Conservation (phyloP, 1,140 invertebrate genomes). For the Achatina immaculata region DNA sequence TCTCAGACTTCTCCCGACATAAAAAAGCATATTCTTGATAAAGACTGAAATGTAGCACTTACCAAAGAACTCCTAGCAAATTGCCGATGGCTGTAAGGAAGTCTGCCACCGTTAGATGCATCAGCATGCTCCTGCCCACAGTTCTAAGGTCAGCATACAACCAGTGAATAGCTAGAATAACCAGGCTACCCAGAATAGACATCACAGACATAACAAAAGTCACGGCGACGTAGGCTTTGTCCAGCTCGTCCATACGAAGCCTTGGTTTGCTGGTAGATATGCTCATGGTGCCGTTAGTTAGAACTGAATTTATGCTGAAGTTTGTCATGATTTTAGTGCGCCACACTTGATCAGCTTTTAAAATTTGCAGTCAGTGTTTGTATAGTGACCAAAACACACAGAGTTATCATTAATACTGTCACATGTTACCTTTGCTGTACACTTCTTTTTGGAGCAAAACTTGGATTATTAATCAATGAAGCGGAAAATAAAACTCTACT, state of each 20-base stretch:
- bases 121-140: conserved; percentile 45
- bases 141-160: conserved; percentile 44
- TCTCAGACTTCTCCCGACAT: no score
- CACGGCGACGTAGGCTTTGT: conserved; percentile 43
- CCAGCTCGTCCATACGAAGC: conserved; percentile 24
- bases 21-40: no score
- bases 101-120: conserved; percentile 52
- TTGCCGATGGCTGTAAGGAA: conserved; percentile 54
- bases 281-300: neutral
- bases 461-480: no score
- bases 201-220: conserved; percentile 45
- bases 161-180: conserved; percentile 47
- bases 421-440: no score
- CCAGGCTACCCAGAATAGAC: conserved; percentile 49
- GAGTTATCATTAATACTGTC: no score
- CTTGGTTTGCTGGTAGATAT: neutral
- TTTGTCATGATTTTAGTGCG: no score
- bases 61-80: conserved; percentile 54
- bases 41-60: no score
- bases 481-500: no score
- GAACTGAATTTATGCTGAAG: neutral
- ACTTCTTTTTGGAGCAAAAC: no score
- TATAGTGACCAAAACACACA: no score
- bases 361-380: no score
- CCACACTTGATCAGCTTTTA: no score